Base-by-base conservation (phyloP, 2,888 invertebrate genomes). In the Caenorhabditis wallacei region DNA sequence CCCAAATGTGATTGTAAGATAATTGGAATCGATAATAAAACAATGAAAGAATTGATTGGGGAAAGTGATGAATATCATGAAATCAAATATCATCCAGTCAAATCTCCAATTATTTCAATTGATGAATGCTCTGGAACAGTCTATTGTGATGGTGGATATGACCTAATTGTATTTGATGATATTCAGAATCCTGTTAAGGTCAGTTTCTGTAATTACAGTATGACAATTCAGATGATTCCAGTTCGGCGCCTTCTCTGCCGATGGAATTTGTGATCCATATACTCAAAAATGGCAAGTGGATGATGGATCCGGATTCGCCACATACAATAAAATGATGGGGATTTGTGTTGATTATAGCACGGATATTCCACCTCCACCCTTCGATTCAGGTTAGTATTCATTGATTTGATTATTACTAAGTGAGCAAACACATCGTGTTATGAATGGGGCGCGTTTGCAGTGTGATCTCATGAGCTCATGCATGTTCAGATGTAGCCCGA, bases 281-380 rank as follows among this genome's bases (percentile, higher is more conserved):
- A 7, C 18, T 18, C 18, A 48, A 48, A 48, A 56, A 30, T 56
- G 56, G 56, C n/a, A 26, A n/a, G n/a, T 56, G 16, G 35, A 35
- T 30, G 35, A 56, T 56, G 35, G 35, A 3, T 5, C 4, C n/a
- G 35, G 30, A 4, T 35, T 56, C 16, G n/a, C 7, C 8, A 56
- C 35, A 0, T 30, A n/a, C 30, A 8, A n/a, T 54, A 20, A 16
- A 4, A 7, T 26, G 1, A 26, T 8, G 30, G 35, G 30, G 8
- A 35, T 30, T 56, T 56, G 56, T 35, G 30, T 30, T 26, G 35
- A 56, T 10, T 56, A 30, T 30, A 30, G 30, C 30, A 30, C n/a
- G n/a, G n/a, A n/a, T n/a, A n/a, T n/a, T n/a, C n/a, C n/a, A n/a
- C n/a, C n/a, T n/a, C n/a, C n/a, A n/a, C n/a, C n/a, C n/a, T n/a